Evolutionary conservation across 2,797 vertebrate genomes (phyloP).

Genomic region (Heliangelus exortis): DNA sequence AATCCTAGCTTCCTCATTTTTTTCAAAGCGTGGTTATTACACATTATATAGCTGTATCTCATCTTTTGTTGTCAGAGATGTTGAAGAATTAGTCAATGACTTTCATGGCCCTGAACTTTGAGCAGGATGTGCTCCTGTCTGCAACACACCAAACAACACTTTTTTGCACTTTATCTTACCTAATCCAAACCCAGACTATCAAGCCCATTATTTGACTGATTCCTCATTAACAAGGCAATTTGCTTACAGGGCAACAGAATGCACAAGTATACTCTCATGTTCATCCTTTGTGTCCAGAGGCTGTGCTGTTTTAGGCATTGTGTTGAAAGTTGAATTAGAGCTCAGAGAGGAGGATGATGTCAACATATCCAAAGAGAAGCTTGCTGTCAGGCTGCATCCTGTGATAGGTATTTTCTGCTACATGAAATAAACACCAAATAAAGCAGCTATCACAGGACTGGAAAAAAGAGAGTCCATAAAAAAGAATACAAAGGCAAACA

Average conservation of each 20-base stretch:
- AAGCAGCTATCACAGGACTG: neutral
- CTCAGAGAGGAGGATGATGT: slow-evolving; percentile 64
- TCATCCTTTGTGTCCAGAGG: slow-evolving; percentile 54
- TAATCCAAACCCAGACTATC: slow-evolving; percentile 41
- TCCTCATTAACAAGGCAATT: slow-evolving; percentile 61
- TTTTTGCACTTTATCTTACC: slow-evolving; percentile 17
- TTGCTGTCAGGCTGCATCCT: slow-evolving; percentile 33
- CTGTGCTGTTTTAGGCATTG: slow-evolving; percentile 35
- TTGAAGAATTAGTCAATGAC: neutral
- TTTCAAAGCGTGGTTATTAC: neutral
- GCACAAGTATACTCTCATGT: slow-evolving; percentile 41
- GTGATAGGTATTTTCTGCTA: slow-evolving; percentile 33
- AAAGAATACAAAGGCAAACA: neutral
- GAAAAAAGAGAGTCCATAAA: neutral
- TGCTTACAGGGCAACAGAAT: slow-evolving; percentile 62
- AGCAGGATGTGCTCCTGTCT: neutral
- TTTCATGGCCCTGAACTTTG: neutral
- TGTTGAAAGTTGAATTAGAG: slow-evolving; percentile 56
- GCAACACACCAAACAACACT: neutral
- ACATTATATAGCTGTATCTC: neutral
- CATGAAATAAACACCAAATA: slow-evolving; percentile 18
- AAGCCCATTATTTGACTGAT: slow-evolving; percentile 52
- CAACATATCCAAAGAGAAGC: slow-evolving; percentile 34
- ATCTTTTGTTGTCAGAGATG: neutral
- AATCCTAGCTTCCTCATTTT: neutral